Percentiles rank a stretch among this genome's conserved stretches.
These are phyloP conservation scores for Tetranychus piercei DNA, from an alignment of 2,888 invertebrate genomes.

Conservation along the genomic window DNA sequence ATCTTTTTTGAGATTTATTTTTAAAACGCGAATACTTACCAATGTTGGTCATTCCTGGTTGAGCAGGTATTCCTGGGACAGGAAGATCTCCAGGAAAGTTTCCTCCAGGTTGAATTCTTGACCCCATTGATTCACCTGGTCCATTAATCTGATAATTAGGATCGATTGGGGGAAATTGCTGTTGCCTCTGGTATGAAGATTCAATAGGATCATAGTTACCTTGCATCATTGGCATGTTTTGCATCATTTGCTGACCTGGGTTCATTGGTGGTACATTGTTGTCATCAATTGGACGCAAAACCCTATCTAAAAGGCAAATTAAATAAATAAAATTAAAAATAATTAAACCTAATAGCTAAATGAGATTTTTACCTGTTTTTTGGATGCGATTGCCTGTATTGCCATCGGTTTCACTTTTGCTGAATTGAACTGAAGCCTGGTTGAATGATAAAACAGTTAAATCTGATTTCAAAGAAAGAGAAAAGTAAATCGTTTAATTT, in stretches of 20 bases:
- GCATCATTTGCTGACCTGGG: background rate
- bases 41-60: slow-evolving; percentile 5
- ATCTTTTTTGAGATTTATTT: background rate
- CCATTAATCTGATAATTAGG: background rate
- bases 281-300: background rate
- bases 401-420: too few species aligned
- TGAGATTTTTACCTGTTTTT: too few species aligned
- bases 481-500: too few species aligned
- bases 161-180: background rate
- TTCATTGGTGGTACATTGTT: background rate
- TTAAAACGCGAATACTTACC: background rate
- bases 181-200: slow-evolving; percentile 7
- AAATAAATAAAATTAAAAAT: too few species aligned
- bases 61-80: background rate
- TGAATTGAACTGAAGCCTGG: too few species aligned
- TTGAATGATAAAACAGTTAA: too few species aligned
- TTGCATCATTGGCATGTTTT: background rate
- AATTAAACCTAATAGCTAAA: too few species aligned
- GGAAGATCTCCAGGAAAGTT: slow-evolving; percentile 6
- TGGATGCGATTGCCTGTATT: too few species aligned
- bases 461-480: too few species aligned
- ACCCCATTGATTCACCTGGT: background rate
- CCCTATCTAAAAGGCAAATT: background rate
- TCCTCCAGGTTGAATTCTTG: background rate
- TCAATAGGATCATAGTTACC: slow-evolving; percentile 6